A percentile compares a stretch with the other conserved stretches of the same genome.
Evolutionary conservation across 2,113 vertebrate species (phyloP).

Genomic region (Myrmophylax atrothorax): DNA sequence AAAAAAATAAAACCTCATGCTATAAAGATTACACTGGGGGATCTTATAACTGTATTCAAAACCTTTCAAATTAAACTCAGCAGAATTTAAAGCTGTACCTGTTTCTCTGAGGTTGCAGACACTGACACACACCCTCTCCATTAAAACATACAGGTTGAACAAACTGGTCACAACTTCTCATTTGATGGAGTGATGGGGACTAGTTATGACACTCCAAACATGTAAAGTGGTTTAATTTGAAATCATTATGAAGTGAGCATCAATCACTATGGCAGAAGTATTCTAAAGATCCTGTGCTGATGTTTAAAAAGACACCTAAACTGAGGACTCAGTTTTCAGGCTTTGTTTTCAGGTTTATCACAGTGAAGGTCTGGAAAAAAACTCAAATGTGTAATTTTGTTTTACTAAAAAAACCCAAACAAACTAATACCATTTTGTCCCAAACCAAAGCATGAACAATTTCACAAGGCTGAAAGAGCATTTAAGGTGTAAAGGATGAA

Average conservation of each 20-base stretch:
- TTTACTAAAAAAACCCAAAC: background rate
- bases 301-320: background rate
- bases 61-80: background rate
- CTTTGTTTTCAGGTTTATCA: background rate
- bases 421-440: background rate
- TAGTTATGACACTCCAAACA: background rate
- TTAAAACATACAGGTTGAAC: background rate
- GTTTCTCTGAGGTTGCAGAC: background rate
- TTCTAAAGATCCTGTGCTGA: background rate
- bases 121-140: background rate
- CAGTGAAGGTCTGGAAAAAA: background rate
- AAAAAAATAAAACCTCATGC: background rate
- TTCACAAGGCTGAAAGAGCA: background rate
- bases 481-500: slow-evolving; percentile 26
- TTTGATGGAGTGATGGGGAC: background rate
- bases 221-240: background rate
- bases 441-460: background rate
- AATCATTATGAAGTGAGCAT: background rate
- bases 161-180: background rate
- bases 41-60: background rate
- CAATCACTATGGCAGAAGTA: background rate
- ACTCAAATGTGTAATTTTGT: background rate
- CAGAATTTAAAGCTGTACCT: background rate
- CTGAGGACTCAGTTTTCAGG: background rate
- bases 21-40: background rate